These are phyloP conservation scores for Melanotaenia parkinsoni DNA, from an alignment of 2,797 vertebrate genomes.

Conservation along the genomic window DNA sequence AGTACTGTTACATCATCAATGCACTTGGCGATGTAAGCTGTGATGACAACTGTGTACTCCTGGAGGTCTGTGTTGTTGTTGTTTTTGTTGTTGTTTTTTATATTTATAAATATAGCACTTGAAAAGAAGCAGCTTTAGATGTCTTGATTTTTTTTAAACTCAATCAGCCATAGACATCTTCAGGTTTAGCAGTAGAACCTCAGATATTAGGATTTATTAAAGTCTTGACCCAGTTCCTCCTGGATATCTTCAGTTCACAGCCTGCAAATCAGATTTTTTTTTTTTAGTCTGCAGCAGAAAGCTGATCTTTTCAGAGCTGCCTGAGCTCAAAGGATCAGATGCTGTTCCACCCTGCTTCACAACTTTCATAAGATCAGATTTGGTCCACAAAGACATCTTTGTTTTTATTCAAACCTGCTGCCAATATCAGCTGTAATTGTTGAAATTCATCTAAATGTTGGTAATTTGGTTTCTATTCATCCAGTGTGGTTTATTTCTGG, in stretches of 20 bases:
- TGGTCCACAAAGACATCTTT: conserved; percentile 8
- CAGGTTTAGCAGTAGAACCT: conserved; percentile 16
- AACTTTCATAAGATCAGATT: conserved; percentile 27
- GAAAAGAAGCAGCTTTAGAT: neutral
- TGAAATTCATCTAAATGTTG: neutral
- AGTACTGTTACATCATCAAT: no score
- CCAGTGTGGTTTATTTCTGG: no score
- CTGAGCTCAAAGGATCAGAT: conserved; percentile 27
- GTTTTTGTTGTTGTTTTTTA: no score
- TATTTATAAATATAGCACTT: neutral
- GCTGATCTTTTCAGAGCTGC: conserved; percentile 26
- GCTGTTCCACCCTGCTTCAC: conserved; percentile 25
- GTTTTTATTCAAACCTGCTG: neutral
- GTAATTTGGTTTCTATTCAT: no score
- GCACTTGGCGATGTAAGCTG: no score
- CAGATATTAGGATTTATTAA: conserved; percentile 20
- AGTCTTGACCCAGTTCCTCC: conserved; percentile 35
- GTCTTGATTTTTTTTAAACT: neutral
- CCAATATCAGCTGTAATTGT: neutral
- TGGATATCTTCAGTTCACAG: conserved; percentile 15
- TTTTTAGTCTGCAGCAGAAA: conserved; percentile 5
- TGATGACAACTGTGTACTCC: no score
- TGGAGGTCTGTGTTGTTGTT: no score
- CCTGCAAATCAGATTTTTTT: conserved; percentile 13
- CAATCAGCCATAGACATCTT: neutral